A percentile compares a stretch with the other conserved stretches of the same genome.
Evolutionary conservation across 2,888 invertebrate genomes (phyloP).

Genomic region (Apamea sordens): DNA sequence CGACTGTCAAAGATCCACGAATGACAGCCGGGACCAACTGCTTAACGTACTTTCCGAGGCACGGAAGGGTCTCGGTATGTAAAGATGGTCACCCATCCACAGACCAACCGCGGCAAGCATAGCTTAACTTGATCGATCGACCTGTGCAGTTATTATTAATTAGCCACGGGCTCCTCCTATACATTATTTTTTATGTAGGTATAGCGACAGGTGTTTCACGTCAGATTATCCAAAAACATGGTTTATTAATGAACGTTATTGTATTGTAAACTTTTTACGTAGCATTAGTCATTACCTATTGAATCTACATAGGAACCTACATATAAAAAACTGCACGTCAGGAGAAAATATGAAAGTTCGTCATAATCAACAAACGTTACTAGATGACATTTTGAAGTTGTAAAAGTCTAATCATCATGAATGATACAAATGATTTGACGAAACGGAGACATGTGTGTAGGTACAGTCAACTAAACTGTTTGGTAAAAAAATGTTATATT

Average conservation of each 20-base stretch:
- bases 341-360: slow-evolving; percentile 63
- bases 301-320: slow-evolving; percentile 2
- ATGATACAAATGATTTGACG: slow-evolving; percentile 38
- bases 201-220: background rate
- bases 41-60: too few relatives aligned
- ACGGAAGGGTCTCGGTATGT: too few relatives aligned
- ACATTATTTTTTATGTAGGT: background rate
- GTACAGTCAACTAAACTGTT: slow-evolving; percentile 1
- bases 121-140: too few relatives aligned
- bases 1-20: too few relatives aligned
- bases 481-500: background rate
- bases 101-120: too few relatives aligned
- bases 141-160: too few relatives aligned
- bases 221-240: slow-evolving; percentile 3
- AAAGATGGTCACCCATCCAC: too few relatives aligned
- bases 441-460: slow-evolving; percentile 9
- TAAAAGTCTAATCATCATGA: slow-evolving; percentile 41
- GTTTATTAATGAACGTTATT: background rate
- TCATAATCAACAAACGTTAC: slow-evolving; percentile 35
- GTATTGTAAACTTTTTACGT: slow-evolving; percentile 25
- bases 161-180: too few relatives aligned
- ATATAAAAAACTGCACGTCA: slow-evolving; percentile 14
- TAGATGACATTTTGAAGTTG: slow-evolving; percentile 33
- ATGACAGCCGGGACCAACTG: too few relatives aligned
- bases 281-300: slow-evolving; percentile 15